Conservation (phyloP, 2,797 vertebrate species). For the Tokudaia muenninki region DNA sequence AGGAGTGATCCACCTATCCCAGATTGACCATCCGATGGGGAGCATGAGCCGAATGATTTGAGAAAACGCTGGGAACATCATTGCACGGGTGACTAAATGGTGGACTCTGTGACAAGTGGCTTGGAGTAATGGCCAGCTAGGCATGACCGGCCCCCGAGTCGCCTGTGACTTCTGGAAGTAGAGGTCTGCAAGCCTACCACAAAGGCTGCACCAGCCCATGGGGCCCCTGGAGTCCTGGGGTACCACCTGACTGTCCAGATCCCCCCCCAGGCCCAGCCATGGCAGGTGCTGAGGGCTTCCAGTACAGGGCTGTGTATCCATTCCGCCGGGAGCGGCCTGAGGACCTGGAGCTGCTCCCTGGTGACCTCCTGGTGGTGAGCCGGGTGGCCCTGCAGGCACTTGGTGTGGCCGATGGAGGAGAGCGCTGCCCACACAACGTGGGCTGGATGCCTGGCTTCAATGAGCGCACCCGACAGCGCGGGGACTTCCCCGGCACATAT, state of each 20-base stretch:
- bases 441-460: conserved; percentile 97
- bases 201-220: conserved; percentile 50
- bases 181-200: neutral
- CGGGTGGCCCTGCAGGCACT: conserved; percentile 92
- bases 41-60: conserved; percentile 2
- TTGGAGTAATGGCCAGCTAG: neutral
- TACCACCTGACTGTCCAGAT: conserved; percentile 30
- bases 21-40: neutral
- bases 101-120: conserved; percentile 9
- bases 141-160: conserved; percentile 6
- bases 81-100: conserved; percentile 48
- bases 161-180: conserved; percentile 15
- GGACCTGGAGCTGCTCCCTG: conserved; percentile 94
- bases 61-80: neutral
- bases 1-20: conserved; percentile 23
- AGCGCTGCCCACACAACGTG: conserved; percentile 91
- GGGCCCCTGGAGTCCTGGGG: conserved; percentile 45
- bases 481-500: conserved; percentile 96
- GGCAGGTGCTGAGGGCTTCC: conserved; percentile 92
- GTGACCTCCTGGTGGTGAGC: conserved; percentile 94
- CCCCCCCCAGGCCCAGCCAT: conserved; percentile 69
- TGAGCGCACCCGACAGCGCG: conserved; percentile 95
- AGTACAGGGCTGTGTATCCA: conserved; percentile 93
- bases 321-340: conserved; percentile 95
- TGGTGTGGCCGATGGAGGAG: conserved; percentile 93